Base-by-base conservation (phyloP, 2,113 vertebrate genomes). In the Noturus placidus region DNA sequence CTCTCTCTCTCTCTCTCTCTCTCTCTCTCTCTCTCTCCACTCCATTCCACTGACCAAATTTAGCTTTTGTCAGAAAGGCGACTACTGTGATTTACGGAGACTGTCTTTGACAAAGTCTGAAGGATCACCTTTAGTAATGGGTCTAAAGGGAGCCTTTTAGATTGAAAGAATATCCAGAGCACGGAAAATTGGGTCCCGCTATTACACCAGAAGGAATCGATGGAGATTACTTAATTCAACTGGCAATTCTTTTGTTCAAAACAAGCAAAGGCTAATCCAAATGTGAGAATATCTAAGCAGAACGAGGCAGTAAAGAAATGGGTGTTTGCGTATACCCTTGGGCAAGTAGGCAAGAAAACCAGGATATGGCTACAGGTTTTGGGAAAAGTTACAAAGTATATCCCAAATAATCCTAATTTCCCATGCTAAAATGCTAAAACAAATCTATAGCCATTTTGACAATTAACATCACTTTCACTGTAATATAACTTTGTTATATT, bases 91-190 rank as follows among this genome's bases (percentile, higher is more conserved):
- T 90, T 91, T 92, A 91, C 91, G 70, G 74, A 92, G 89, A 80
- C 90, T 87, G 89, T 83, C 87, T 88, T 84, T 83, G 56, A 89
- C 86, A 92, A 90, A 92, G 89, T 93, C 89, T 90, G 15, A 86
- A 92, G 93, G 91, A 91, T 92, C 91, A 93, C 92, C 93, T 92
- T 89, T 89, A 77, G 91, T 93, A 94, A 93, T 93, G 79, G 91
- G 92, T 92, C 93, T 92, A 89, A 89, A 85, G 92, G 91, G 91
- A 93, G 87, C 84, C 82, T 52, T 91, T 86, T 90, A 88, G 88
- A 91, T 87, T 89, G 89, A 89, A 93, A 92, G 89, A 90, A 91
- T 88, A 90, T 90, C 89, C 74, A 89, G 90, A 91, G 92, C 91
- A 93, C 77, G 89, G 91, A 90, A 92, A 91, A 92, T 90, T 90